Conservation (phyloP, 2,888 invertebrate species). For the Chesias legatella region DNA sequence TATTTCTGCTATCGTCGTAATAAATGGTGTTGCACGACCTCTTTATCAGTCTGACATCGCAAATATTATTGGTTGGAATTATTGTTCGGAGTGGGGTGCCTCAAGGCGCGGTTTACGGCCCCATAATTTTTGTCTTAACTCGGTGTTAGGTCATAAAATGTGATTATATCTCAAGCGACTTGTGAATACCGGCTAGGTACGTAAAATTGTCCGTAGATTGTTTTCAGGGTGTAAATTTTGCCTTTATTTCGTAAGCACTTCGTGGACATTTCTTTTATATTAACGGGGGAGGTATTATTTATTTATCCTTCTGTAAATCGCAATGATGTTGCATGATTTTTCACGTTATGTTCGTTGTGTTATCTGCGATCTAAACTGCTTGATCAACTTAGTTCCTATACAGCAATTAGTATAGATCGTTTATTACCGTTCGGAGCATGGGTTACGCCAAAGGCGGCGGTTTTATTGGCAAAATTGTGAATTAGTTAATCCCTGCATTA, state of each 20-base stretch:
- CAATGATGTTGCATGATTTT: constrained; percentile 31
- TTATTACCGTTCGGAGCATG: constrained; percentile 47
- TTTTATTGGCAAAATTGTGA: constrained; percentile 69
- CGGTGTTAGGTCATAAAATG: constrained; percentile 77
- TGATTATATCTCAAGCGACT: constrained; percentile 74
- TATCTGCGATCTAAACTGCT: constrained; percentile 71
- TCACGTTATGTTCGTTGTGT: constrained; percentile 48
- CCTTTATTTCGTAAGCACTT: constrained; percentile 57
- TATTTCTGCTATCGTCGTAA: constrained; percentile 35
- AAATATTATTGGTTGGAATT: constrained; percentile 72
- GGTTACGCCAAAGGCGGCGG: constrained; percentile 56
- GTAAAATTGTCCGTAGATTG: constrained; percentile 69
- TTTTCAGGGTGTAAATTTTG: constrained; percentile 59
- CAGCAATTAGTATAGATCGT: constrained; percentile 61
- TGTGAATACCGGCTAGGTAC: constrained; percentile 64
- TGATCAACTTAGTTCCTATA: constrained; percentile 40
- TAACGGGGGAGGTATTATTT: constrained; percentile 28
- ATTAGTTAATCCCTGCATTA: constrained; percentile 58
- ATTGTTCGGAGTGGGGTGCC: constrained; percentile 69
- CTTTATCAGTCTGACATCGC: constrained; percentile 61
- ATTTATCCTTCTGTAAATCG: constrained; percentile 33
- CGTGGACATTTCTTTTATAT: constrained; percentile 40
- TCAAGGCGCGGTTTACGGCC: constrained; percentile 60
- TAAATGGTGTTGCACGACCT: constrained; percentile 56
- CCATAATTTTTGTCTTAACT: constrained; percentile 78